Base-by-base conservation (phyloP, 2,888 invertebrate species). In the Magallana nippona region DNA sequence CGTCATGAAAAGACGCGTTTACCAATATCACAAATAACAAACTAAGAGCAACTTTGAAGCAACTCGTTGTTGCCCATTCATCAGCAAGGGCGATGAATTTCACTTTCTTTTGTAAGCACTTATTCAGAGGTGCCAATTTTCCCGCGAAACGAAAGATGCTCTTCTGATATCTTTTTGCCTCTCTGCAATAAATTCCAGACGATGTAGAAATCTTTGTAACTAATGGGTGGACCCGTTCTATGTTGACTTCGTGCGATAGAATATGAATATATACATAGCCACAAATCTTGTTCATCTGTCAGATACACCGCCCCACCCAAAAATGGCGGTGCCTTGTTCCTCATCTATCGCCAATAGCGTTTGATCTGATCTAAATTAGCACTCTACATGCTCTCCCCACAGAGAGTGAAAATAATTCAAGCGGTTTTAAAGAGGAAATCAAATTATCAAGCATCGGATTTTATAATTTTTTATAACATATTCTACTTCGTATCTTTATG, bases 231-330 rank as follows among this genome's bases (percentile, higher is more conserved):
- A 71, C 71, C 71, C 22, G 27, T 63, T 63, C 27, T 63, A 27
- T 27, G 22, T 22, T 10, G 63, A 63, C 10, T 63, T 71, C 71
- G 22, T 71, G 71, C 27, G 71, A 71, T 71, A 71, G 71, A 71
- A 71, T 27, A 71, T 71, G 71, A 71, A 27, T 71, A 71, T 22
- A 71, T 71, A 71, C 11, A 71, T 71, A 32, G 17, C 71, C 32
- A 71, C 71, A 71, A 71, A 71, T 71, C 63, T 63, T 63, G 19
- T 63, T 63, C 63, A 22, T 22, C 71, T 71, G 71, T 71, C 71
- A 71, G 71, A 71, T 27, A 71, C 22, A 27, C 13, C 27, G 22
- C 71, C 63, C 71, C 71, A 71, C 71, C 71, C 71, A 27, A 22
- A 27, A 71, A 71, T 71, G 32, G 27, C 32, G 32, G 71, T 22